Base-by-base conservation (phyloP, 2,113 vertebrate genomes). In the Rhinopomastus cyanomelas region DNA sequence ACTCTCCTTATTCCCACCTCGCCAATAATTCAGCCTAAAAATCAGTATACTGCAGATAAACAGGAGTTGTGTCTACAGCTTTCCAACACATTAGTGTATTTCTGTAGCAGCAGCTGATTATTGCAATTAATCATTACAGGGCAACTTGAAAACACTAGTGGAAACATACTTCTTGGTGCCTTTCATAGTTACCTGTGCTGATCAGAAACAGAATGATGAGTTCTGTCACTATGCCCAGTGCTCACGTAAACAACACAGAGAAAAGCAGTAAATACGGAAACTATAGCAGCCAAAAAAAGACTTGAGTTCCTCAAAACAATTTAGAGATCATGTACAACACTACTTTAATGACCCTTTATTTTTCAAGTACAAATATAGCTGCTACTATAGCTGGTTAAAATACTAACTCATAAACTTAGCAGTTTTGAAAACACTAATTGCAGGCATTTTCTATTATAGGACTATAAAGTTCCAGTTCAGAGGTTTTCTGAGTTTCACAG, bases 11-110 rank as follows among this genome's bases (percentile, higher is more conserved):
- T 95, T 93, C 85, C 48, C 77, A 66, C 88, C 59, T 81, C 95
- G 94, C 88, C 91, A 92, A 81, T 80, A 95, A 91, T 94, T 92
- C 78, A 93, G 66, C 55, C 69, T 84, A 56, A 85, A 91, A 92
- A 91, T 46, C 67, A 68, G 30, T 85, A 75, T 81, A 74, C 64
- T 85, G 52, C 74, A 88, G 86, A 93, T 86, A 95, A 94, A 94
- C 77, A 18, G 66, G 92, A 86, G 76, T 84, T 94, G 80, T 84
- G 83, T 90, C 86, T 94, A 86, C 86, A 89, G 75, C 81, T 92
- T 93, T 89, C 84, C 79, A 93, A 93, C 67, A 36, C 34, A 60
- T 87, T 87, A 89, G 83, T 73, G 18, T 83, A 81, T 88, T 93
- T 89, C 42, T 72, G 55, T 89, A 89, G 68, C 67, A 56, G 46